These are phyloP conservation scores for Matsumurasca onukii DNA, from an alignment of 1,140 invertebrate genomes.

Conservation along the genomic window DNA sequence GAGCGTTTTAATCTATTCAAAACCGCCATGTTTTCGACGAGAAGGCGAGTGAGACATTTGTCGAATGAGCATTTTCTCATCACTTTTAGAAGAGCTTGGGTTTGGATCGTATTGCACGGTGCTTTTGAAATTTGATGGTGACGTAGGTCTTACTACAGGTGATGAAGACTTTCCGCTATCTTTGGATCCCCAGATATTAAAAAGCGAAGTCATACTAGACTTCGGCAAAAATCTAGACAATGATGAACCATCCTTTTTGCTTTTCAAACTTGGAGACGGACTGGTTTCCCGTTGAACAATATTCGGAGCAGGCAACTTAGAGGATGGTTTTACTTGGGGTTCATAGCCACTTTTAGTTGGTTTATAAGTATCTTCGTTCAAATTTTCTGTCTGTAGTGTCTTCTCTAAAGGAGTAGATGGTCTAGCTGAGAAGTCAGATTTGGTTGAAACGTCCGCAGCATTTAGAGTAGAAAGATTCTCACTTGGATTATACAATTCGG, in stretches of 20 bases:
- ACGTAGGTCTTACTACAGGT: no score
- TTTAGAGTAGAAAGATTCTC: neutral
- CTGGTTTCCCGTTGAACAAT: neutral
- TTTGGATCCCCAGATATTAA: neutral
- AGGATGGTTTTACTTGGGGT: no score
- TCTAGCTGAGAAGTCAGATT: no score
- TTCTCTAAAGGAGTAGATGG: no score
- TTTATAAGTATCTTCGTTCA: no score
- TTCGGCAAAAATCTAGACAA: slow-evolving; percentile 14
- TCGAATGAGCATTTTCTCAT: slow-evolving; percentile 31
- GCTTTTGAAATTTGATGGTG: no score
- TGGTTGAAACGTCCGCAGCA: neutral
- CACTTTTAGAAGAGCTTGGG: neutral
- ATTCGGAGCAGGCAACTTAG: no score
- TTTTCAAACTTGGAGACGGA: slow-evolving; percentile 3
- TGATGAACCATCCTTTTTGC: slow-evolving; percentile 12
- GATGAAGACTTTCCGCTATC: no score
- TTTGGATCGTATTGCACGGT: no score
- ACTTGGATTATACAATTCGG: neutral
- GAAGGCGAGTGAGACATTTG: slow-evolving; percentile 36
- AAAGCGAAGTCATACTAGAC: neutral
- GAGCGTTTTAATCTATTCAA: neutral
- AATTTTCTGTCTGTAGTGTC: no score
- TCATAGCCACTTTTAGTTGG: no score
- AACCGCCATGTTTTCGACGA: slow-evolving; percentile 8